Base-by-base conservation (phyloP, 2,797 vertebrate genomes). In the Apodemus agrarius region DNA sequence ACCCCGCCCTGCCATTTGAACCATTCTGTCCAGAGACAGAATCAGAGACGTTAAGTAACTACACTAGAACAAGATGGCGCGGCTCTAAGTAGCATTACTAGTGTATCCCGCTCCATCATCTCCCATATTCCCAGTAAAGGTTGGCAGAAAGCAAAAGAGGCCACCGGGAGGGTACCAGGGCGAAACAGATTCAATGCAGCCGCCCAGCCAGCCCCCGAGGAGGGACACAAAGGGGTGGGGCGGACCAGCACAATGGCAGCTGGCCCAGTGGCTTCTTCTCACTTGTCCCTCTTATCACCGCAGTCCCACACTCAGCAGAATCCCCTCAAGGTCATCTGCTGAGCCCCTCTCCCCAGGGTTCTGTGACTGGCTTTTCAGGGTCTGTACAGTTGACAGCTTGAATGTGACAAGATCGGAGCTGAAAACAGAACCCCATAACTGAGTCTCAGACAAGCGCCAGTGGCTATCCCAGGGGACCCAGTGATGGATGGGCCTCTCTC, bases 361-460 rank as follows among this genome's bases (percentile, higher is more conserved):
- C 89, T 79, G 85, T 98, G 95, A 96, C 97, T 97, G 95, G 92
- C 94, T 97, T 97, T 96, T 75, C 87, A 96, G 93, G 74, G 81
- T 26, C 96, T 97, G 96, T 97, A 94, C 74, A 0, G 95, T 97
- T 98, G 98, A 98, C 97, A 98, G 97, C 94, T 96, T 98, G 96
- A 97, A 98, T 98, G 96, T 98, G 88, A 98, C 98, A 98, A 98
- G 97, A 98, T 97, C 95, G 96, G 93, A 97, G 95, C 91, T 97
- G 96, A 97, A 98, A 97, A 92, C 94, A 91, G 95, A 95, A 91
- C 89, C n/a, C 29, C 59, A 93, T 96, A 94, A 96, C 96, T 88
- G 93, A 94, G 91, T 93, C 37, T 17, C 90, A n/a, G 0, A 80
- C 59, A 97, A 96, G 91, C 1, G 22, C 10, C 37, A 43, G 10